These are phyloP conservation scores for Ladona fulva DNA, from an alignment of 1,140 invertebrate species.

Conservation along the genomic window DNA sequence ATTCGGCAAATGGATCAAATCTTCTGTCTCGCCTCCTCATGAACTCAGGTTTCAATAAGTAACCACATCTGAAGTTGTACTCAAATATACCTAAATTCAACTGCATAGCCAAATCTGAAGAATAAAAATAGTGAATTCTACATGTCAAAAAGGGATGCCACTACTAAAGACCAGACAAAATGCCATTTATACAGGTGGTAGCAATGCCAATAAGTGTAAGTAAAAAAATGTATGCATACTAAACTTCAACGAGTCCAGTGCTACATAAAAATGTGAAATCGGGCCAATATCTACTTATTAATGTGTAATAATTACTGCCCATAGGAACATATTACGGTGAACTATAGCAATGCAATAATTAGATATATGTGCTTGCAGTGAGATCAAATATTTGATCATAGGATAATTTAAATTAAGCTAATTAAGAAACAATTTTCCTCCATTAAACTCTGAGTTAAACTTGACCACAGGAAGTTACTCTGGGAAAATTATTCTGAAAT, in stretches of 20 bases:
- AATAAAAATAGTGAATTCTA: slow-evolving; percentile 17
- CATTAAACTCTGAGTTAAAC: too few species aligned
- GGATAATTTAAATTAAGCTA: too few species aligned
- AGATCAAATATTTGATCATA: neutral
- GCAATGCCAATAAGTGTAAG: neutral
- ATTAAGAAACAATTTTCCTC: too few species aligned
- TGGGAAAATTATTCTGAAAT: too few species aligned
- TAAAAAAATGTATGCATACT: slow-evolving; percentile 4
- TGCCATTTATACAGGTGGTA: neutral
- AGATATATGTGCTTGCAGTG: neutral
- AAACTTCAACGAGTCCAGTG: neutral
- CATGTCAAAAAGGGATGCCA: slow-evolving; percentile 12
- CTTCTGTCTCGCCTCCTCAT: slow-evolving; percentile 90
- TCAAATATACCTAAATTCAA: slow-evolving; percentile 98
- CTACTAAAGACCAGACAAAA: neutral
- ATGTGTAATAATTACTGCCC: neutral
- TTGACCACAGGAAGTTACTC: too few species aligned
- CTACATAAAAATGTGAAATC: neutral
- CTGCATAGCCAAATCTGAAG: slow-evolving; percentile 91
- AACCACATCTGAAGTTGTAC: slow-evolving; percentile 93
- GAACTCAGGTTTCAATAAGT: slow-evolving; percentile 95
- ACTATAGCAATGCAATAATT: slow-evolving; percentile 3
- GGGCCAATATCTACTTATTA: neutral
- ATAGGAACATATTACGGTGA: neutral
- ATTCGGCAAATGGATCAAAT: slow-evolving; percentile 97